Percentiles rank a stretch among this genome's conserved stretches.
Evolutionary conservation across 2,113 vertebrate species (phyloP).

Genomic region (Ophthalmolycus amberensis): DNA sequence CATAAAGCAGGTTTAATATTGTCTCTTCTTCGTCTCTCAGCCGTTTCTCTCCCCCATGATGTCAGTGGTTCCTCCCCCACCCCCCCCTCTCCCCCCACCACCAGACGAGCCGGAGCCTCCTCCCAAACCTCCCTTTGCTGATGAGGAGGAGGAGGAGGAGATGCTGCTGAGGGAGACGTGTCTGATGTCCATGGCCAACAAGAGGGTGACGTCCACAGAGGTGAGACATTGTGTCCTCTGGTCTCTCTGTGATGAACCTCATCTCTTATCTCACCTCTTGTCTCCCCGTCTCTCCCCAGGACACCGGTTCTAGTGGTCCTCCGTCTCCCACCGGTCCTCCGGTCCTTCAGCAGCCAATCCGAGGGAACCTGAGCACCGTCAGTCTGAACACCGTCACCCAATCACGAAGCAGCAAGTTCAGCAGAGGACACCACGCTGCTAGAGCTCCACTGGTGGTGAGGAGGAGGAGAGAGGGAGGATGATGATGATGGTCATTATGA

Average conservation of each 20-base stretch:
- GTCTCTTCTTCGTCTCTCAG: constrained; percentile 63
- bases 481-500: not conserved
- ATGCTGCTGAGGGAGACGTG: constrained; percentile 97
- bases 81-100: constrained; percentile 88
- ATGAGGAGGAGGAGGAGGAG: constrained; percentile 98
- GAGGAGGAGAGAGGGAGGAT: not conserved
- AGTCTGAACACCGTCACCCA: constrained; percentile 89
- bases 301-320: constrained; percentile 86
- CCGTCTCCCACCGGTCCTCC: constrained; percentile 84
- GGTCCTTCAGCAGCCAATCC: constrained; percentile 73
- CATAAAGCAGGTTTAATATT: not conserved
- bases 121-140: constrained; percentile 96
- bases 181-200: constrained; percentile 93
- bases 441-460: constrained; percentile 82
- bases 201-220: constrained; percentile 80
- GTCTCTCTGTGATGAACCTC: not conserved
- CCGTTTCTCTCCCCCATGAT: constrained; percentile 78
- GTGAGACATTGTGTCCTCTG: constrained; percentile 18
- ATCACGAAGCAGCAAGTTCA: constrained; percentile 86
- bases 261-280: not conserved
- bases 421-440: constrained; percentile 84
- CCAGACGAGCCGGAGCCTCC: constrained; percentile 91
- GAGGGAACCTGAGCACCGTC: constrained; percentile 87
- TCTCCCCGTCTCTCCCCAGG: constrained; percentile 67
- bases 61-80: constrained; percentile 84